Evolutionary conservation across 2,888 invertebrate genomes (phyloP), one percentile per base, ranked within the genome.

Genomic region (Drosophila atripex): DNA sequence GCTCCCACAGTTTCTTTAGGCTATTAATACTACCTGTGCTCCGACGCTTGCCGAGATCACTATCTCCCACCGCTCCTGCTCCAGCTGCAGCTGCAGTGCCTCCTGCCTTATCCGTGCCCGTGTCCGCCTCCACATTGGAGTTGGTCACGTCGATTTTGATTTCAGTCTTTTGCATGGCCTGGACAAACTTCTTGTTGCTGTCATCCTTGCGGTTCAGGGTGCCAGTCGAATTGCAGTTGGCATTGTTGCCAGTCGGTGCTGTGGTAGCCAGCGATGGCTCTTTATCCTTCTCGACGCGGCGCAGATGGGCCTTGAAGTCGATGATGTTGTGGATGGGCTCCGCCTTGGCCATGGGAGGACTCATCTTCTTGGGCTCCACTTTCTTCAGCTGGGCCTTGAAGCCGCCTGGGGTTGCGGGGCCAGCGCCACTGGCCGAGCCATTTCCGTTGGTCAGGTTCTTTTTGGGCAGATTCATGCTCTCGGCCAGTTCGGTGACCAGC

Each of bases 21-120:
- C 97, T 97, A 90, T 95, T 97, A 88, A 98, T 98, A 92, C 97
- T 97, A 71, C 97, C 97, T 51, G 97, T 97, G 91, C 97, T 97
- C 77, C 96, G 95, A 12, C 97, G 93, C 90, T 97, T 97, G 90
- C 97, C 96, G 54, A 97, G 96, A 14, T 94, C 94, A 53, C 95
- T 96, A 49, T 76, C 55, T 18, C 76, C 70, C 21, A 54, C 73
- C 61, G 52, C 61, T 45, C 32, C 32, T 0, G 30, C 18, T 11
- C 11, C 41, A 3, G 18, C 8, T 9, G 11, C 41, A 11, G 41
- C 11, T 18, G 11, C 9, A 9, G 39, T n/a, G n/a, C n/a, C n/a
- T 18, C 18, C 12, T 12, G 43, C 21, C 54, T 66, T 52, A 65
- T 58, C 75, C 61, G 65, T 71, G 51, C 57, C 60, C 66, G 77